Base-by-base conservation (phyloP, 1,140 invertebrate species). In the Acromyrmex charruanus region DNA sequence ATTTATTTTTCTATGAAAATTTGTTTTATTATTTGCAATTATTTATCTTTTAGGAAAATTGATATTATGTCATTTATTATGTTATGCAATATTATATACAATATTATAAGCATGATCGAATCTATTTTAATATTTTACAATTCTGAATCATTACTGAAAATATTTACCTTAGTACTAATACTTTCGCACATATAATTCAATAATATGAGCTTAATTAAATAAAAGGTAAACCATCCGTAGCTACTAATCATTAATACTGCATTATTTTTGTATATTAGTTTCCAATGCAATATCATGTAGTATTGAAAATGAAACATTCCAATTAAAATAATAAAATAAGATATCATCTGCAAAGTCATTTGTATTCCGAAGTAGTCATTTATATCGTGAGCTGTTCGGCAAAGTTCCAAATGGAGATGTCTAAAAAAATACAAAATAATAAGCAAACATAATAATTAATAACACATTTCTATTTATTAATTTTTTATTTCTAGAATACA, bases 341-440 rank as follows among this genome's bases (percentile, higher is more conserved):
- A n/a, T 25, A 65, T 14, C 53, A 59, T 72, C 5, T 82, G 79
- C 18, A 82, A 4, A 16, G 79, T 59, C 16, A 82, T 59, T 71
- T 63, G 71, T 0, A 39, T 14, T 85, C 49, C 71, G 0, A 65
- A 85, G 1, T 77, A 51, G 2, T 0, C 3, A 51, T 77, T 85
- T 39, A 85, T 35, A 16, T 77, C 10, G 10, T 44, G 81, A 39
- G 58, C 25, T 77, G 35, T 65, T 12, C 16, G 18, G 7, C 71
- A 77, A 39, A 85, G 39, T 51, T 85, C 28, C 12, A 12, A 77
- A 65, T 85, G 58, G 7, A 85, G 28, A 7, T 85, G 71, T 72
- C 81, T 84, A 51, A 25, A 77, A 77, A 66, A 0, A 14, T 44
- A 68, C 2, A 4, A 21, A 4, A n/a, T 31, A 79, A 49, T 49